Base-by-base conservation (phyloP, 2,797 vertebrate species). In the Cirrhinus molitorella region DNA sequence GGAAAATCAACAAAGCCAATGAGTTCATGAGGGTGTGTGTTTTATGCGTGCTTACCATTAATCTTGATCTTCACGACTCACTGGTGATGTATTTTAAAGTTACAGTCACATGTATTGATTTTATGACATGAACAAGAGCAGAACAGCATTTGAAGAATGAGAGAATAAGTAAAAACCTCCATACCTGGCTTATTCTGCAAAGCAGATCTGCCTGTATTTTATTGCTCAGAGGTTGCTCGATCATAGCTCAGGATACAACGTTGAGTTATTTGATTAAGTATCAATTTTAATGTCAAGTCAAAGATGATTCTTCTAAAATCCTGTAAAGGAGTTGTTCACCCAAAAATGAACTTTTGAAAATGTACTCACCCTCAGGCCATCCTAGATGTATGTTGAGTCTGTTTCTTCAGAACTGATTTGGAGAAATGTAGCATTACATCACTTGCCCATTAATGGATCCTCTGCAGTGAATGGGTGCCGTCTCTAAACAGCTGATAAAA, bases 91-190 rank as follows among this genome's bases (percentile, higher is more conserved):
- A 66, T 65, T 74, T 82, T 66, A 53, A 74, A 74, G 43, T 66
- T 43, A 37, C 55, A 21, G 59, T 74, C 31, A 53, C n/a, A 14
- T 82, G 25, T 51, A 74, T 74, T 53, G 80, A 74, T 74, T 81
- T 65, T 37, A 63, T 73, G 57, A 45, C 70, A 81, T 51, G 59
- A 16, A 81, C 43, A 47, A 51, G 28, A 25, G n/a, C 47, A n/a
- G 10, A 53, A 28, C 7, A 53, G 14, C 31, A 4, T 65, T 34
- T 65, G 45, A 74, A 25, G 21, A 25, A 73, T 65, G 28, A 73
- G 10, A 49, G 57, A 49, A 53, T 25, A 16, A 40, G 45, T 0
- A 28, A 31, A 71, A 51, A 59, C 19, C 9, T 59, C 34, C 13
- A 76, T 57, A 23, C 37, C 11, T 34, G 31, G 65, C 34, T 28